These are phyloP conservation scores for Caerostris extrusa DNA, from an alignment of 1,140 invertebrate genomes.

Conservation along the genomic window DNA sequence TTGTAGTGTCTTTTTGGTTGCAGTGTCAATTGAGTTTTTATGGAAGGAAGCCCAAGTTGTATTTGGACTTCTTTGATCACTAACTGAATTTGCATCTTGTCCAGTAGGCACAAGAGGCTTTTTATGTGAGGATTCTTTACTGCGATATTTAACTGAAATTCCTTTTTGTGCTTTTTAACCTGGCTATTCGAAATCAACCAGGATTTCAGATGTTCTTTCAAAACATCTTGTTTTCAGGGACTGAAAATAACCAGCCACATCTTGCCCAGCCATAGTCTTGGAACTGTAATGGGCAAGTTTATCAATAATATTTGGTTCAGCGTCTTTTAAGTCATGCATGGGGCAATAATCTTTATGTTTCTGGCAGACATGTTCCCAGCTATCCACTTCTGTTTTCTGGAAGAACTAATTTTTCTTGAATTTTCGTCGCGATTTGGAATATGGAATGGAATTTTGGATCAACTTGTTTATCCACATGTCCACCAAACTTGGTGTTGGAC, in stretches of 20 bases:
- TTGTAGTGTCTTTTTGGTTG: not conserved
- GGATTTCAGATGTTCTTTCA: constrained; percentile 71
- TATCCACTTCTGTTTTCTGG: constrained; percentile 22
- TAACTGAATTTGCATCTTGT: not conserved
- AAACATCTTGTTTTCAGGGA: constrained; percentile 65
- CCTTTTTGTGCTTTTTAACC: constrained; percentile 45
- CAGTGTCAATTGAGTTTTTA: not conserved
- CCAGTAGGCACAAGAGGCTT: constrained; percentile 35
- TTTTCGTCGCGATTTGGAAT: constrained; percentile 40
- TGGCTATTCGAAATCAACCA: constrained; percentile 51
- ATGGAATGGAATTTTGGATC: constrained; percentile 37
- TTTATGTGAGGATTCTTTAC: constrained; percentile 56
- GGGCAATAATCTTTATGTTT: constrained; percentile 54
- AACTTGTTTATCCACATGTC: constrained; percentile 71
- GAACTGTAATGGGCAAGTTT: constrained; percentile 72
- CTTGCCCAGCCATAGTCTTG: constrained; percentile 62
- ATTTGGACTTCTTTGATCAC: not conserved
- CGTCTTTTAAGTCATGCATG: constrained; percentile 60
- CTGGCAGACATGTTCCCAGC: constrained; percentile 71
- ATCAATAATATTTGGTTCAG: constrained; percentile 63
- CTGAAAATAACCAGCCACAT: constrained; percentile 75
- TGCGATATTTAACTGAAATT: constrained; percentile 40
- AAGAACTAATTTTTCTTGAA: constrained; percentile 53
- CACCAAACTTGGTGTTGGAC: constrained; percentile 53
- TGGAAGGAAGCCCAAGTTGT: not conserved